Conservation (phyloP, 1,140 invertebrate genomes). For the Sycophila sp. region DNA sequence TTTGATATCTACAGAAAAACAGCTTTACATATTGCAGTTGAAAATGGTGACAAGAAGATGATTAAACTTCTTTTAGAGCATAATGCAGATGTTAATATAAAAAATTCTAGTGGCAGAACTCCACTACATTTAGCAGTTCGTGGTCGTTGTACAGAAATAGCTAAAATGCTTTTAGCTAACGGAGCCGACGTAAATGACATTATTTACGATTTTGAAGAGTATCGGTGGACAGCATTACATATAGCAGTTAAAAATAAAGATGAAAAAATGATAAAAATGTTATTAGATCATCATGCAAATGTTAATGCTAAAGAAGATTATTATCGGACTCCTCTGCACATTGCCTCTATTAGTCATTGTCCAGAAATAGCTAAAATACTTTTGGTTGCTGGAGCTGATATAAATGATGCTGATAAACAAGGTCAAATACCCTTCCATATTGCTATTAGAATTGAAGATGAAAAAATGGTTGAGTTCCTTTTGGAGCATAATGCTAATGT, state of each 20-base stretch:
- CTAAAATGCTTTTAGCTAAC: slow-evolving; percentile 8
- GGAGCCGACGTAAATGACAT: slow-evolving; percentile 32
- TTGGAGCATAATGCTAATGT: slow-evolving; percentile 21
- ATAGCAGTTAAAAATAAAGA: slow-evolving; percentile 34
- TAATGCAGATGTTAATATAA: slow-evolving; percentile 26
- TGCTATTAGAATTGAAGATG: slow-evolving; percentile 22
- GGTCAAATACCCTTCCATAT: slow-evolving; percentile 23
- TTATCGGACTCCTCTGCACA: slow-evolving; percentile 28
- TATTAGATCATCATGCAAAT: slow-evolving; percentile 20
- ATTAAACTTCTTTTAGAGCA: slow-evolving; percentile 26
- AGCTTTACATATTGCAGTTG: slow-evolving; percentile 24
- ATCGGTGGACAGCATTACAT: slow-evolving; percentile 26
- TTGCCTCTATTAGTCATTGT: slow-evolving; percentile 23
- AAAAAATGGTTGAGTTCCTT: slow-evolving; percentile 30
- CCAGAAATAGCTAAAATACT: slow-evolving; percentile 24
- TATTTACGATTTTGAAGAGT: slow-evolving; percentile 23
- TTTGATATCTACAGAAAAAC: slow-evolving; percentile 27
- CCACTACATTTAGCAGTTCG: slow-evolving; percentile 21
- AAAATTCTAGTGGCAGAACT: slow-evolving; percentile 25
- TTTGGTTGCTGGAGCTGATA: slow-evolving; percentile 22
- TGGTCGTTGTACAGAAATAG: slow-evolving; percentile 15
- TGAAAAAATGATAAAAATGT: slow-evolving; percentile 30
- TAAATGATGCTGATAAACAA: slow-evolving; percentile 22
- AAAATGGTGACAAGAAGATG: slow-evolving; percentile 22
- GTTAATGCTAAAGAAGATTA: slow-evolving; percentile 31